A percentile compares a stretch with the other conserved stretches of the same genome.
Conservation (phyloP, 1,140 invertebrate species). For the Drosophila micromelanica region DNA sequence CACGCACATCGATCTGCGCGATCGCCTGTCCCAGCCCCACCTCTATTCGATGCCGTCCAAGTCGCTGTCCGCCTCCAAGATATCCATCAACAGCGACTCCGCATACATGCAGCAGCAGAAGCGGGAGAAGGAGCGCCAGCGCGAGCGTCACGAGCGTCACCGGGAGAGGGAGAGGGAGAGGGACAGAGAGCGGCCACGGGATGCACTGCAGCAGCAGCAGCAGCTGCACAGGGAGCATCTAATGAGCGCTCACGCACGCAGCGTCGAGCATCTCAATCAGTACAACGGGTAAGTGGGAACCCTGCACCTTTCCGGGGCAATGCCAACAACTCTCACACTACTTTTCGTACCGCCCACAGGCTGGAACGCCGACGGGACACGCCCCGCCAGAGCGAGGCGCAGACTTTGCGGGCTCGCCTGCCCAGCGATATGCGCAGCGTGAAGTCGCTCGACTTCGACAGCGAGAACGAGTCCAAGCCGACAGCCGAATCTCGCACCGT, state of each 20-base stretch:
- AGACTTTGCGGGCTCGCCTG: slow-evolving; percentile 69
- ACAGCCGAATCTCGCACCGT: slow-evolving; percentile 85
- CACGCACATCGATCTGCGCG: slow-evolving; percentile 67
- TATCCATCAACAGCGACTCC: slow-evolving; percentile 83
- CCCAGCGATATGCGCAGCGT: slow-evolving; percentile 86
- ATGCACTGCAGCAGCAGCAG: slow-evolving; percentile 73
- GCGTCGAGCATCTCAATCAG: slow-evolving; percentile 81
- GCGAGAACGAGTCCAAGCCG: slow-evolving; percentile 75
- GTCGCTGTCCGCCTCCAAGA: slow-evolving; percentile 81
- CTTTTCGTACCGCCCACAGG: slow-evolving; percentile 21
- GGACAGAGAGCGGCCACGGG: slow-evolving; percentile 45
- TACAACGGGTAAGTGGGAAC: slow-evolving; percentile 68
- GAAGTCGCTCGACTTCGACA: slow-evolving; percentile 88
- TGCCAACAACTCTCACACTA: neutral
- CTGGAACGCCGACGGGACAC: slow-evolving; percentile 68
- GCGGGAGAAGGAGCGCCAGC: slow-evolving; percentile 70
- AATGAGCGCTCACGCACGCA: slow-evolving; percentile 70
- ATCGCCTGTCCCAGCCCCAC: slow-evolving; percentile 48
- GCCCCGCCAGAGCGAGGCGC: slow-evolving; percentile 54
- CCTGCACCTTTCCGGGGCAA: too few species aligned
- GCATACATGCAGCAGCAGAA: slow-evolving; percentile 73
- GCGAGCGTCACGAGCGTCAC: slow-evolving; percentile 67
- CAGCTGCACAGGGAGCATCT: slow-evolving; percentile 67
- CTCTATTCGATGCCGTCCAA: slow-evolving; percentile 75
- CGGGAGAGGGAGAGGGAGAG: slow-evolving; percentile 46